Evolutionary conservation across 2,113 vertebrate genomes (phyloP), one percentile per base, ranked within the genome.

Genomic region (Polyodon spathula): DNA sequence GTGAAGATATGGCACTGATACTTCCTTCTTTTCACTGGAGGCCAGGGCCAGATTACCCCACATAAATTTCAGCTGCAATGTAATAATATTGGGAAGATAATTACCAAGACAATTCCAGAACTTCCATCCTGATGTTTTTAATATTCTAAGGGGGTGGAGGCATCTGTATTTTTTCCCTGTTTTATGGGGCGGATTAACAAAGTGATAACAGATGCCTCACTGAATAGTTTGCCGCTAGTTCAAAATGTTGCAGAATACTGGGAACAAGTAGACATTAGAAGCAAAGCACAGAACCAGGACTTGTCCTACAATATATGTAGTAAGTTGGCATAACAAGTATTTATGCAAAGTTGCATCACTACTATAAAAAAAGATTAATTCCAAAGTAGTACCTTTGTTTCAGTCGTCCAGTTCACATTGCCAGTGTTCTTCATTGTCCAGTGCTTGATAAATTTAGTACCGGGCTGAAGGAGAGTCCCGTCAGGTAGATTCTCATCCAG

Each of bases 401-500:
- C 95, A 54, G 90, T 81, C 68, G 78, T 92, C 96, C 96, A 99
- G 65, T 88, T 86, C 73, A 97, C 84, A 16, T 79, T 97, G 70
- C 95, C 96, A 41, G 92, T 95, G 64, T 99, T 99, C 61, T 88
- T 93, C 95, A 99, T 98, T 72, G 89, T 86, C 96, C 96, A 99
- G 80, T 96, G 93, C 76, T 99, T 99, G 84, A 95, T 86, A 77
- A 99, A 99, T 81, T 90, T 92, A 76, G 92, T 93, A 66, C 83
- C 93, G 57, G 96, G 93, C 71, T 92, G 89, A 73, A 99, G 81
- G 66, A 77, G 89, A 66, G 92, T 97, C 58, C 94, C 94, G 72
- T 99, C 96, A 62, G 95, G 96, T 76, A 99, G 84, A 80, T 99
- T 99, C 87, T 99, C 96, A 81, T 97, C 96, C 81, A 99, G 90